Evolutionary conservation across 2,113 vertebrate genomes (phyloP).

Genomic region (Syngnathus floridae): DNA sequence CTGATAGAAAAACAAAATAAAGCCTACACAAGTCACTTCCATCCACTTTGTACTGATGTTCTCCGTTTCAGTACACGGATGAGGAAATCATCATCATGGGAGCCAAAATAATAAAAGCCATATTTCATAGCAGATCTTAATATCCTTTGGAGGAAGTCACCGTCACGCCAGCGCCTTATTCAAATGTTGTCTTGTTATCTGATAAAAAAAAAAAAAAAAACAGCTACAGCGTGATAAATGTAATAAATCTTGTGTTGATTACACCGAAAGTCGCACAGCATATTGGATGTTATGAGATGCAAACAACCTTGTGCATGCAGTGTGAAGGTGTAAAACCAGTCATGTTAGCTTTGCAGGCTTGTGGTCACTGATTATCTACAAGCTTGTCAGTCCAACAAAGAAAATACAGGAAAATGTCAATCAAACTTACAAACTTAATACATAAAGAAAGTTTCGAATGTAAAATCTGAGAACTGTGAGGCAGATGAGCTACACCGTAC

Average conservation of each 20-base stretch:
- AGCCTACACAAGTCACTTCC: neutral
- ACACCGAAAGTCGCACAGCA: neutral
- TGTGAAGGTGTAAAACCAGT: neutral
- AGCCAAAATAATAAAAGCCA: neutral
- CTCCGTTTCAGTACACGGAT: neutral
- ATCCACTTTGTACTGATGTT: neutral
- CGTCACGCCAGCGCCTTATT: neutral
- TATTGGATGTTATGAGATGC: neutral
- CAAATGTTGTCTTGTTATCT: neutral
- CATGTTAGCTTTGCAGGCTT: neutral
- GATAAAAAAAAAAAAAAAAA: neutral
- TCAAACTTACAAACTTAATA: too few relatives aligned
- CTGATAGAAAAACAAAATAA: neutral
- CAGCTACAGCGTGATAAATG: neutral
- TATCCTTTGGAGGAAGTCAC: neutral
- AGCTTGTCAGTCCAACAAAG: neutral
- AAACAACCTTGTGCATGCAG: neutral
- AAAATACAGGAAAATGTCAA: too few relatives aligned
- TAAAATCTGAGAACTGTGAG: too few relatives aligned
- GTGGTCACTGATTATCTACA: neutral
- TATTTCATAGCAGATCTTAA: neutral
- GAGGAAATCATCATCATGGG: neutral
- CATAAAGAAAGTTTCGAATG: too few relatives aligned
- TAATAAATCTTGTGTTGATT: neutral
- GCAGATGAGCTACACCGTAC: too few relatives aligned